phyloP scores from a whole-genome alignment of 2,113 vertebrate genomes.

The Lampris megalopsis region DNA sequence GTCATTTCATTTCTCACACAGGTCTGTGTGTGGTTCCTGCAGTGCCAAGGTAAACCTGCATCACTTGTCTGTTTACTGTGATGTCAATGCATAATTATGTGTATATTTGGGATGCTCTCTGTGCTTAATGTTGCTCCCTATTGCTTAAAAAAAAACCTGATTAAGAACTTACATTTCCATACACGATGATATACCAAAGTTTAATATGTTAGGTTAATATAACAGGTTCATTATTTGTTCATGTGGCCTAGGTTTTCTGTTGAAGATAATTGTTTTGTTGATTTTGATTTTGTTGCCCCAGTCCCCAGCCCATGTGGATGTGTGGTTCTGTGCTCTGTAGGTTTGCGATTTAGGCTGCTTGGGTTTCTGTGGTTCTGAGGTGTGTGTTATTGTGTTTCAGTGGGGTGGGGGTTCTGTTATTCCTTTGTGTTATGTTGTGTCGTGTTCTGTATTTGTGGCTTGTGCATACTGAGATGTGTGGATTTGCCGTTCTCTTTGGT shows the following conservation, averaged over 20 bases:
- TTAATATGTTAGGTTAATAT: not conserved
- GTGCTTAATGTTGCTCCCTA: not conserved
- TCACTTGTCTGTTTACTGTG: not conserved
- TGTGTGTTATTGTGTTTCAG: not conserved
- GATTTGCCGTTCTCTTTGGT: not conserved
- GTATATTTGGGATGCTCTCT: not conserved
- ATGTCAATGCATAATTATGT: not conserved
- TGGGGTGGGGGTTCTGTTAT: slow-evolving; percentile 11
- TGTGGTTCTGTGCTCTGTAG: slow-evolving; percentile 65
- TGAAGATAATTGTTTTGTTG: slow-evolving; percentile 38
- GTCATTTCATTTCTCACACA: slow-evolving; percentile 63
- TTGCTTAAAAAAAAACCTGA: not conserved
- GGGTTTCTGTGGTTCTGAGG: slow-evolving; percentile 12
- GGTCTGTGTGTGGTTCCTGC: slow-evolving; percentile 91
- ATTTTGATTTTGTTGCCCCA: slow-evolving; percentile 46
- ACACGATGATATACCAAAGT: not conserved
- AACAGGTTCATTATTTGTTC: not conserved
- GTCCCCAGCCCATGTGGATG: slow-evolving; percentile 54
- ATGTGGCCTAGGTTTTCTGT: slow-evolving; percentile 22
- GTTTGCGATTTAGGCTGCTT: slow-evolving; percentile 51
- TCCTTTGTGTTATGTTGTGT: slow-evolving; percentile 16
- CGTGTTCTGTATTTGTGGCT: not conserved
- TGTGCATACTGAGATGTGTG: not conserved
- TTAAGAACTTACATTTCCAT: not conserved
- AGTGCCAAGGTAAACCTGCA: slow-evolving; percentile 89